Percentiles rank a stretch among this genome's conserved stretches.
Conservation (phyloP, 2,888 invertebrate species). For the Drosophila melanosoma region DNA sequence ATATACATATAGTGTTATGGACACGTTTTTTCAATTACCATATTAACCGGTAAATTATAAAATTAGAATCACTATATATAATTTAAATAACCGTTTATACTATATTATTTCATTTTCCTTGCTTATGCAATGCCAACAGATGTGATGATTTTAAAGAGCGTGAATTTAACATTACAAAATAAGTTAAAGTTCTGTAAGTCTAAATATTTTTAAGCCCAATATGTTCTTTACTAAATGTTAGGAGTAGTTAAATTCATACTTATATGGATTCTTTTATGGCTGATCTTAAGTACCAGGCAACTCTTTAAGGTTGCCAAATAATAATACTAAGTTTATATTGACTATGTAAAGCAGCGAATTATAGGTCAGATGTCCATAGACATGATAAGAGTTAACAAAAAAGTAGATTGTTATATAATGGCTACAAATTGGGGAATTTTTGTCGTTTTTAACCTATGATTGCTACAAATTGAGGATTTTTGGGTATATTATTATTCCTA, state of each 20-base stretch:
- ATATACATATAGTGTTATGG: not conserved
- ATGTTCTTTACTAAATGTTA: not conserved
- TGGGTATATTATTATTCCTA: too few species aligned
- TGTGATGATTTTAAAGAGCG: slow-evolving; percentile 7
- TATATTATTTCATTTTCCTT: not conserved
- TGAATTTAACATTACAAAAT: not conserved
- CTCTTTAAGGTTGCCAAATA: not conserved
- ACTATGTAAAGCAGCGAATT: not conserved
- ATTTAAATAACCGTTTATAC: not conserved
- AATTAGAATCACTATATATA: not conserved
- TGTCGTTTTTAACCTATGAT: too few species aligned
- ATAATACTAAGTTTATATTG: not conserved
- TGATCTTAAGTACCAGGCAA: not conserved
- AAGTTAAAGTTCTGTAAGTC: slow-evolving; percentile 1
- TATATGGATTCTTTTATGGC: not conserved
- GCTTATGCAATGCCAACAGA: not conserved
- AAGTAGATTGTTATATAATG: not conserved
- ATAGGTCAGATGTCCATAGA: not conserved
- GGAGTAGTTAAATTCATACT: not conserved
- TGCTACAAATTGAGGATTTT: too few species aligned
- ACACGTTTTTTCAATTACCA: slow-evolving; percentile 11
- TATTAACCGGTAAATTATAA: not conserved
- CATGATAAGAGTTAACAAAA: not conserved
- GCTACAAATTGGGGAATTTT: not conserved
- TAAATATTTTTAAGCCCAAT: not conserved